phyloP scores from a whole-genome alignment of 2,113 vertebrate species.

The Prunella fulvescens region DNA sequence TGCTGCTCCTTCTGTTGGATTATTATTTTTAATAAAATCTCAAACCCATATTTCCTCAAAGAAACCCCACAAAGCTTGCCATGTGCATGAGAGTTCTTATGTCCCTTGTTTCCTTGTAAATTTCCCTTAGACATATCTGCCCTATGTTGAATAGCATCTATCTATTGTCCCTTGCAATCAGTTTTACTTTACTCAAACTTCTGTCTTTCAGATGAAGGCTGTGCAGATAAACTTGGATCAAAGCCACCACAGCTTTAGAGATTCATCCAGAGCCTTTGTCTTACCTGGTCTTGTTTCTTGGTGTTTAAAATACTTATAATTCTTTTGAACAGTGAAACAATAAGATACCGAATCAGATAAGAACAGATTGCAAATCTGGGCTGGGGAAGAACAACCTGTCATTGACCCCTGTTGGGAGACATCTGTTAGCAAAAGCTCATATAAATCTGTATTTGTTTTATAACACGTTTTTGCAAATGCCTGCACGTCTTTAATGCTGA shows the following conservation, averaged over 20 bases:
- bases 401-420: constrained; percentile 33
- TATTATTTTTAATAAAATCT: not conserved
- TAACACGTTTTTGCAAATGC: not conserved
- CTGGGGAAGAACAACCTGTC: constrained; percentile 12
- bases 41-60: not conserved
- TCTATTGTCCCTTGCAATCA: not conserved
- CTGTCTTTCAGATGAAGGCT: not conserved
- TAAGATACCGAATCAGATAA: constrained; percentile 2
- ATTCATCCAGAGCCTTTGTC: not conserved
- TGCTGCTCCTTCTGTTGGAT: not conserved
- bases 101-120: not conserved
- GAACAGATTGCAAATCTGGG: constrained; percentile 21
- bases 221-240: not conserved
- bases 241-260: not conserved
- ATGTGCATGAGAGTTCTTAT: not conserved
- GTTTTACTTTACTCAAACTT: not conserved
- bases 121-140: not conserved
- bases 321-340: constrained; percentile 15
- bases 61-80: not conserved
- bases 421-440: constrained; percentile 50
- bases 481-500: not conserved
- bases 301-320: not conserved
- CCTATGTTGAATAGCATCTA: not conserved
- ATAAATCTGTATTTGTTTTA: not conserved
- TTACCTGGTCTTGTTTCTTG: not conserved